Conservation (phyloP, 2,888 invertebrate genomes). For the Conistra vaccinii region DNA sequence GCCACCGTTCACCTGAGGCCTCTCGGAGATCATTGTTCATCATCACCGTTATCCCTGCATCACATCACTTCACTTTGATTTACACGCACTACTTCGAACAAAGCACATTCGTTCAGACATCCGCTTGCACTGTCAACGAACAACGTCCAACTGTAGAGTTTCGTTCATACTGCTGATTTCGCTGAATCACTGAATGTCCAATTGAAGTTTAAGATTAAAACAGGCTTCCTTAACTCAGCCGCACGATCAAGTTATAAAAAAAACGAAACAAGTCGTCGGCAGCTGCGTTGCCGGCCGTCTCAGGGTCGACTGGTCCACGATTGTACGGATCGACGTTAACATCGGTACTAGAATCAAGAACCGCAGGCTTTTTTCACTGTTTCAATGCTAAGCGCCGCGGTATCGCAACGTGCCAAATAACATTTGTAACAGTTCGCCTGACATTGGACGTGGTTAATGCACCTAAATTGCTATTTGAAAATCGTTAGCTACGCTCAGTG, state of each 20-base stretch:
- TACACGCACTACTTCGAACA: constrained; percentile 64
- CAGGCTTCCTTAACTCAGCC: constrained; percentile 71
- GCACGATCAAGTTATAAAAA: constrained; percentile 70
- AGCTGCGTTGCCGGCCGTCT: constrained; percentile 80
- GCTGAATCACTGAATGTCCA: constrained; percentile 64
- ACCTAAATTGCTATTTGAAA: constrained; percentile 67
- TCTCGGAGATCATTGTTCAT: constrained; percentile 89
- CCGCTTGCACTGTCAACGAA: constrained; percentile 62
- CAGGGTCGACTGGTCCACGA: constrained; percentile 87
- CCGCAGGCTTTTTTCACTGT: constrained; percentile 80
- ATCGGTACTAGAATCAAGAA: constrained; percentile 74
- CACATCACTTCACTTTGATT: constrained; percentile 66
- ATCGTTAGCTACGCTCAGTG: constrained; percentile 60
- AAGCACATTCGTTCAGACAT: constrained; percentile 61
- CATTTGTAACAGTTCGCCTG: constrained; percentile 72
- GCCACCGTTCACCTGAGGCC: constrained; percentile 85
- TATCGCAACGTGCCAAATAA: constrained; percentile 76
- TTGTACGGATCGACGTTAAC: constrained; percentile 76
- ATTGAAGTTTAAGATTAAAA: constrained; percentile 63
- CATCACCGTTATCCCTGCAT: constrained; percentile 81
- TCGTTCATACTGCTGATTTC: constrained; percentile 66
- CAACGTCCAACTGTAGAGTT: constrained; percentile 52
- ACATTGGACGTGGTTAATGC: constrained; percentile 75
- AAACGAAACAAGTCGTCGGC: constrained; percentile 79
- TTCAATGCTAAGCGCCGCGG: constrained; percentile 78